Percentiles rank a stretch among this genome's conserved stretches.
Evolutionary conservation across 35 echinoderm and acorn worm genomes (phyloP).

Genomic region (Apostichopus parvimensis): DNA sequence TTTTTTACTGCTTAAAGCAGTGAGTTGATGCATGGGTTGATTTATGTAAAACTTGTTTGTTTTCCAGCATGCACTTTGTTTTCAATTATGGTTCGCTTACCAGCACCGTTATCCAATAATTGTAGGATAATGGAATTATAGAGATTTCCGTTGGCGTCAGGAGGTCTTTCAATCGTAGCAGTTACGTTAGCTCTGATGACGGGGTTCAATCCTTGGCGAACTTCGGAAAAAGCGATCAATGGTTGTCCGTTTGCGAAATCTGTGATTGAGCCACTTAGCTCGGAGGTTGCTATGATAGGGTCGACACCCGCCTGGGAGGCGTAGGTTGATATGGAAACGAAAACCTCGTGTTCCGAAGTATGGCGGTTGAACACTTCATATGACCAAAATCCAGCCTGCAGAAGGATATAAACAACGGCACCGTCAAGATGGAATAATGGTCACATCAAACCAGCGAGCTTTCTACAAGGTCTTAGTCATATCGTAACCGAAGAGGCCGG

Average conservation of each 20-base stretch:
- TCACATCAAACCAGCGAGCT: no score
- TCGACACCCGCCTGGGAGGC: constrained; percentile 18
- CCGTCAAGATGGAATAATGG: no score
- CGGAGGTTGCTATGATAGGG: constrained; percentile 34
- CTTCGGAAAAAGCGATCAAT: constrained; percentile 34
- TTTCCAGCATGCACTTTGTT: no score
- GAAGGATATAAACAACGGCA: no score
- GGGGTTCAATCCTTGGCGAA: constrained; percentile 2
- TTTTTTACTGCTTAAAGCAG: no score
- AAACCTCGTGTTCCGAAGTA: neutral
- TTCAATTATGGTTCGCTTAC: neutral
- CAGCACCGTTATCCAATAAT: constrained; percentile 55
- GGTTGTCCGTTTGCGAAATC: constrained; percentile 44
- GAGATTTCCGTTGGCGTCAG: no score
- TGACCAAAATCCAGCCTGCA: neutral
- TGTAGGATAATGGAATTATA: neutral
- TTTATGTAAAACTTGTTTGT: no score
- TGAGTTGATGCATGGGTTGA: no score
- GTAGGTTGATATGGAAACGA: neutral
- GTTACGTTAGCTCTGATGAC: constrained; percentile 48
- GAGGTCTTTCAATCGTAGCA: constrained; percentile 50
- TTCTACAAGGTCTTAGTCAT: no score
- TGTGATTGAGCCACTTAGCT: constrained; percentile 29
- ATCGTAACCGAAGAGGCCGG: no score
- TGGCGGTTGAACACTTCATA: neutral